Percentiles rank a stretch among this genome's conserved stretches.
These are phyloP conservation scores for Decapterus maruadsi DNA, from an alignment of 2,797 vertebrate species.

Conservation along the genomic window DNA sequence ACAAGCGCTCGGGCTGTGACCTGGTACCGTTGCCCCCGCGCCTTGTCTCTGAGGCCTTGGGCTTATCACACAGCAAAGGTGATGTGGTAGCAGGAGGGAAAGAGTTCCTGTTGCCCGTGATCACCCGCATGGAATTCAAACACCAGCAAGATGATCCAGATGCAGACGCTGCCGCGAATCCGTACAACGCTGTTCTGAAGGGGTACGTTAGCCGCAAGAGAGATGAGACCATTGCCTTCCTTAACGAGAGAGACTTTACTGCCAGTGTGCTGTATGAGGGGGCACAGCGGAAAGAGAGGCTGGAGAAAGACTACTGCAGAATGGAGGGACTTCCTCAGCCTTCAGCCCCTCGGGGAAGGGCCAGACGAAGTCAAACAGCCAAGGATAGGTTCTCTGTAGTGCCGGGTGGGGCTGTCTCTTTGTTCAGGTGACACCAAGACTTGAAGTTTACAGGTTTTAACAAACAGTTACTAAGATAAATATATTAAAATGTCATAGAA, in stretches of 20 bases:
- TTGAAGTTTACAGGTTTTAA: background rate
- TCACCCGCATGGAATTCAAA: constrained; percentile 85
- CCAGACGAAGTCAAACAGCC: constrained; percentile 69
- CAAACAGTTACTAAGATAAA: constrained; percentile 1
- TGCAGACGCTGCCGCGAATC: constrained; percentile 75
- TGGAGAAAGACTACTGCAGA: constrained; percentile 69
- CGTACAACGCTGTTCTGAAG: constrained; percentile 81
- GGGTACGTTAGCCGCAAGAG: constrained; percentile 83
- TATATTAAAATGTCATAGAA: background rate
- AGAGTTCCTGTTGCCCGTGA: constrained; percentile 80
- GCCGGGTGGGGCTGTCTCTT: constrained; percentile 64
- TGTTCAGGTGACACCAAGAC: constrained; percentile 44
- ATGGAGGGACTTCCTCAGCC: constrained; percentile 77
- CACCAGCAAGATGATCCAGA: constrained; percentile 77
- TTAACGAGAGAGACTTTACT: constrained; percentile 84
- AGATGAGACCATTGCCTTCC: constrained; percentile 82
- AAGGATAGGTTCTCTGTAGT: constrained; percentile 77
- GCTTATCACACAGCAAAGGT: constrained; percentile 41
- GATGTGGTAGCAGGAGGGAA: constrained; percentile 42
- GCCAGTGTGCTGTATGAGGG: constrained; percentile 81
- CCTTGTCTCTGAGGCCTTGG: constrained; percentile 74
- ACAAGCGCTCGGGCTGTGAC: constrained; percentile 80
- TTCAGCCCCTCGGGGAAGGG: constrained; percentile 49
- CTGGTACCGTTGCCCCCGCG: constrained; percentile 79
- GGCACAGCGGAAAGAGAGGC: constrained; percentile 75